Evolutionary conservation across 2,113 vertebrate genomes (phyloP), one percentile per base, ranked within the genome.

Genomic region (Sprattus sprattus): DNA sequence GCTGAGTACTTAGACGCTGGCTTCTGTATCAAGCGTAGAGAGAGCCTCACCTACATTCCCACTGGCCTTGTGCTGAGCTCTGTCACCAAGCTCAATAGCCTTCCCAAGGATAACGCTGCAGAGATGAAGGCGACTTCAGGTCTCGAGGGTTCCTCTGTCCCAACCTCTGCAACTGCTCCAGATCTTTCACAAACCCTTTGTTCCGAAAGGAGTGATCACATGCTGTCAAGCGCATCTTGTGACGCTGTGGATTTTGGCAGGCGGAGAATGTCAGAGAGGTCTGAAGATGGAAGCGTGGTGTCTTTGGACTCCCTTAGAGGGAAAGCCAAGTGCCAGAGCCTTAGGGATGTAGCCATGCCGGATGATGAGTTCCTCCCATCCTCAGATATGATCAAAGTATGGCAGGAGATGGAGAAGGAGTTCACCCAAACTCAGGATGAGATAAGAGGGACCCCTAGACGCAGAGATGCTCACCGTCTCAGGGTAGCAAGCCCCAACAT

Each of bases 11-110:
- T 92, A 0, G 96, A 97, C 0, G 93, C 93, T 0, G 44, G 90
- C 85, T 97, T 97, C 11, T 93, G 95, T 2, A 89, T 98, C 25
- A 94, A 92, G 81, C 97, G 98, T 82, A 92, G 97, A 0, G 98
- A 99, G 91, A 99, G 98, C 85, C 96, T 99, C 47, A 96, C 95
- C 0, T 97, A 97, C 88, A 99, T 99, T 90, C 98, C 98, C 0
- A 93, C 96, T 0, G 98, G 98, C 1, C 87, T 99, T 82, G 97
- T 99, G 81, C 93, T 95, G 46, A 98, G 91, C 92, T 97, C 96
- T 0, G 93, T 99, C 82, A 96, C 90, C 90, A 95, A 95, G 16
- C 90, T 99, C 81, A 97, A 98, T 84, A 95, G 89, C 88, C 92
- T 95, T 60, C 96, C 96, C 0, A 89, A 88, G 71, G 91, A 92